Evolutionary conservation across 2,888 invertebrate species (phyloP).

Genomic region (Stenurella melanura): DNA sequence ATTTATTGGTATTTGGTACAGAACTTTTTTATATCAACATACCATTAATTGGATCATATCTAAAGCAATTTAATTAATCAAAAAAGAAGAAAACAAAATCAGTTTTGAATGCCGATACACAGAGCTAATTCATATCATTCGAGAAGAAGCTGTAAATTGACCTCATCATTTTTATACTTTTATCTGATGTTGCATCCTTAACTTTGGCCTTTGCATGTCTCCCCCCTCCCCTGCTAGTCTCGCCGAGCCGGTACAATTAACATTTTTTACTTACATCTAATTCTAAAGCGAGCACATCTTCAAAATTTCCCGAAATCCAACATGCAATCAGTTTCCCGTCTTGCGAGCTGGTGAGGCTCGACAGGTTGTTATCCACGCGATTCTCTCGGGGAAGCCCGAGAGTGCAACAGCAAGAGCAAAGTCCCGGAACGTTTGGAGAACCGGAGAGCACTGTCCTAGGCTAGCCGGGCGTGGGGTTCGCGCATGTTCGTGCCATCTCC

Average conservation of each 20-base stretch:
- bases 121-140: too few species aligned
- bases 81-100: too few species aligned
- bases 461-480: slow-evolving; percentile 58
- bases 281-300: neutral
- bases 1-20: too few species aligned
- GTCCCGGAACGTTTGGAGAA: slow-evolving; percentile 56
- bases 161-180: neutral
- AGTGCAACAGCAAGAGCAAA: slow-evolving; percentile 18
- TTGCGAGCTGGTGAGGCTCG: slow-evolving; percentile 37
- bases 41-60: too few species aligned
- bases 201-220: neutral
- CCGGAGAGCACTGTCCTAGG: slow-evolving; percentile 64
- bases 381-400: slow-evolving; percentile 44
- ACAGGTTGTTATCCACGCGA: slow-evolving; percentile 52
- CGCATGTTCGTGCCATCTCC: slow-evolving; percentile 55
- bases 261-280: slow-evolving; percentile 1
- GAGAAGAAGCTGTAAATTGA: too few species aligned
- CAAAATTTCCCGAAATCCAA: slow-evolving; percentile 11
- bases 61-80: too few species aligned
- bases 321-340: neutral
- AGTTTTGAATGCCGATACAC: too few species aligned
- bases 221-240: neutral
- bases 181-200: neutral
- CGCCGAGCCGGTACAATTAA: neutral
- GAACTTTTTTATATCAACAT: too few species aligned